Base-by-base conservation (phyloP, 2,888 invertebrate genomes). In the Nectonema munidae region DNA sequence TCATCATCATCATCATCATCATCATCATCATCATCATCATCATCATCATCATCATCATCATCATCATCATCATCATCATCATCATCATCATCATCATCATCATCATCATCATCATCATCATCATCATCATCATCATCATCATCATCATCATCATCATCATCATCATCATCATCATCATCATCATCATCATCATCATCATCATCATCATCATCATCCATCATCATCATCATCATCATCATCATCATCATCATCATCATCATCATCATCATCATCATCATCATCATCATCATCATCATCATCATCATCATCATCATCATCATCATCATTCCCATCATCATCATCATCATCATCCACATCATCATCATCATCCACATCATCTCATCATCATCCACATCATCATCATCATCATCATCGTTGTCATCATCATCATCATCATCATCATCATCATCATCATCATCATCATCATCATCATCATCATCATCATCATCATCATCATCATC, bases 11-110 rank as follows among this genome's bases (percentile, higher is more conserved):
- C 25, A 11, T 25, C 25, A 25, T 25, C 25, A 11, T 25, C 25
- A 25, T 25, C 25, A 11, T 25, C 25, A 25, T 25, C 25, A 11
- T 25, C n/a, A 25, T 25, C 25, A 25, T 25, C 25, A n/a, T n/a
- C 11, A n/a, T 11, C 11, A 25, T 25, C 25, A 11, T 25, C 25
- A 25, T 11, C n/a, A 11, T 25, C 25, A 25, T 25, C 25, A 25
- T 25, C 25, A 25, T 11, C 11, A 25, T 25, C 25, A 11, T 11
- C 25, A 25, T 25, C 25, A n/a, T 25, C 25, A n/a, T 25, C 25
- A 11, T 11, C 11, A 11, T 25, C 25, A 25, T 25, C 25, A n/a
- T 25, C 25, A 25, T n/a, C n/a, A n/a, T n/a, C n/a, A n/a, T n/a
- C n/a, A n/a, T n/a, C n/a, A n/a, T n/a, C n/a, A n/a, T n/a, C n/a